A percentile compares a stretch with the other conserved stretches of the same genome.
These are phyloP conservation scores for Stegophylla sp. DNA, from an alignment of 2,888 invertebrate genomes.

Conservation along the genomic window DNA sequence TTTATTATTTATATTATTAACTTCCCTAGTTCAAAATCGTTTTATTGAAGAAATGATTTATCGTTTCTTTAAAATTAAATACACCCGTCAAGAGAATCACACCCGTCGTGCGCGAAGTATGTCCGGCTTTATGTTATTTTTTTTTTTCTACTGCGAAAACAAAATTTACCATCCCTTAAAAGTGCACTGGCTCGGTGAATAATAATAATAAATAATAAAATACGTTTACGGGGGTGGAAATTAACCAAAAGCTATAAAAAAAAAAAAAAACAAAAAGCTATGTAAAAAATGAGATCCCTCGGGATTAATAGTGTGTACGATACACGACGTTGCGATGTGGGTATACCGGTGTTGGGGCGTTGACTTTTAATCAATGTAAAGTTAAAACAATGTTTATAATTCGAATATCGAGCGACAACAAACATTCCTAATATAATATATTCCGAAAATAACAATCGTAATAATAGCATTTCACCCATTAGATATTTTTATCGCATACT, in stretches of 20 bases:
- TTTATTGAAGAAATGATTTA: no score
- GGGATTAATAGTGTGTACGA: neutral
- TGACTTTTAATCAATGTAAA: constrained; percentile 31
- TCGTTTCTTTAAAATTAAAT: no score
- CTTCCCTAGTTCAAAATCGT: no score
- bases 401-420: neutral
- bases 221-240: neutral
- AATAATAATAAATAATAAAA: neutral
- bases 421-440: constrained; percentile 1
- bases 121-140: no score
- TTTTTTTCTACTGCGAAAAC: neutral
- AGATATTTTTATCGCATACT: constrained; percentile 15
- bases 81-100: no score
- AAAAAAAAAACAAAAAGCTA: neutral
- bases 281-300: neutral
- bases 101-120: no score
- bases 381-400: constrained; percentile 39
- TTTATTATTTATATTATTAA: no score
- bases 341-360: neutral
- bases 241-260: neutral
- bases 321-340: neutral
- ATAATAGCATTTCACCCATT: neutral
- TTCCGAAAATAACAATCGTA: neutral
- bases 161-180: neutral
- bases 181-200: neutral